Evolutionary conservation across 1,140 invertebrate species (phyloP), one percentile per base, ranked within the genome.

Genomic region (Caenorhabditis latens): DNA sequence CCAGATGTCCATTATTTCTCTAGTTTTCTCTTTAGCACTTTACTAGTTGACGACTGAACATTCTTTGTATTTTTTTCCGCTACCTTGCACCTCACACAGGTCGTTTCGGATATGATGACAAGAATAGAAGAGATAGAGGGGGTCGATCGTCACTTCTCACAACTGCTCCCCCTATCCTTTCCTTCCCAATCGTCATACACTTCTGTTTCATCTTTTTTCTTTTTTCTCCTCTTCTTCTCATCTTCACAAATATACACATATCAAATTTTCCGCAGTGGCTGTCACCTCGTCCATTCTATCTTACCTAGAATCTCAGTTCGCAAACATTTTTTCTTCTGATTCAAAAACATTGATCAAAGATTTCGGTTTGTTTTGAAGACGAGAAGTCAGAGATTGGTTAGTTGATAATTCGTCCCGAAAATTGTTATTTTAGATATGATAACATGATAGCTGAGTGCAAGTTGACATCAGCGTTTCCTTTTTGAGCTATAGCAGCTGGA

Each of bases 31-130:
- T 32, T 32, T 2, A 32, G 71, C 71, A 79, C 71, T 79, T 79
- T 79, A 79, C 71, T 79, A 79, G 71, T 79, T 50, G 71, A 14
- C 71, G 46, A 79, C 43, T 79, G 71, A 79, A 53, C 71, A 79
- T 79, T 79, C 71, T 79, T 50, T 50, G 71, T 4, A 79, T 79
- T 79, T 50, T 79, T 50, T 79, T 79, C 71, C 71, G 71, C 43
- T 79, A 79, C 46, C 21, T 79, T 50, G 71, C 71, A 79, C 71
- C 71, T n/a, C 43, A 79, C 71, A 79, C 71, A 79, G 71, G 71
- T 79, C 46, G 46, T 46, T 71, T 71, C 61, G 71, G 71, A 79
- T 79, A 79, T 79, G 46, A 79, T 79, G 46, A 79, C 71, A 79
- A 53, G 46, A 79, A 50, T 79, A 79, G 46, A 50, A 79, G 71